A percentile compares a stretch with the other conserved stretches of the same genome.
Evolutionary conservation across 1,140 invertebrate species (phyloP).

Genomic region (Drosophila nannoptera): DNA sequence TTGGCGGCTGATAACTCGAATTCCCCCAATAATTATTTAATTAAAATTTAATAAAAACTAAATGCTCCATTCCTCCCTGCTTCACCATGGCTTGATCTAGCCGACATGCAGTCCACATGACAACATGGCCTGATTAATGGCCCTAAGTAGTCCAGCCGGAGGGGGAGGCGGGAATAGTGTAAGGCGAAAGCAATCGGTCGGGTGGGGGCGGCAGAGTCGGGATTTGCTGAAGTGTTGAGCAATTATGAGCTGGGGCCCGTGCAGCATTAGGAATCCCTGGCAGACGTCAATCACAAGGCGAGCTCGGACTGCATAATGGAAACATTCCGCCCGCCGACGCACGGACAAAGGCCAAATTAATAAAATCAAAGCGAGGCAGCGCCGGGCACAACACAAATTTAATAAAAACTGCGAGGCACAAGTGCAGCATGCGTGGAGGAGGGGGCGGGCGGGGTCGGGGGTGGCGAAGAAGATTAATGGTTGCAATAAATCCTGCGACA

Average conservation of each 20-base stretch:
- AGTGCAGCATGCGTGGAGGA: slow-evolving; percentile 29
- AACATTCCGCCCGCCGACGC: slow-evolving; percentile 42
- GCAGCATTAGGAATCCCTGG: slow-evolving; percentile 66
- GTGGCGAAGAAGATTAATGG: slow-evolving; percentile 77
- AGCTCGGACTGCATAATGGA: slow-evolving; percentile 51
- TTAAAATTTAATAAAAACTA: background rate
- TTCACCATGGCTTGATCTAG: too few relatives aligned
- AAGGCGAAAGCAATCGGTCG: background rate
- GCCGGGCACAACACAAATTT: slow-evolving; percentile 64
- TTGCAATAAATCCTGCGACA: slow-evolving; percentile 79
- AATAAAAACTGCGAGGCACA: slow-evolving; percentile 64
- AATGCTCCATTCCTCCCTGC: too few relatives aligned
- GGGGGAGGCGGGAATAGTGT: slow-evolving; percentile 1
- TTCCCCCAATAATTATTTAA: background rate
- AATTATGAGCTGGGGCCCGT: slow-evolving; percentile 64
- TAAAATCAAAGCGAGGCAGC: slow-evolving; percentile 67
- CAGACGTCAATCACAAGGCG: slow-evolving; percentile 66
- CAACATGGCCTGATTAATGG: slow-evolving; percentile 57
- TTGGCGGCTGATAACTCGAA: too few relatives aligned
- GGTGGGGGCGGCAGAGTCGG: background rate
- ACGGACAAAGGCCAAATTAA: slow-evolving; percentile 68
- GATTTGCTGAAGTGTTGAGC: slow-evolving; percentile 59
- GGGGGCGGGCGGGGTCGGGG: slow-evolving; percentile 3
- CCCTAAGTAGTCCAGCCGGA: slow-evolving; percentile 25
- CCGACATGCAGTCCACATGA: too few relatives aligned